Evolutionary conservation across 2,888 invertebrate genomes (phyloP), one percentile per base, ranked within the genome.

Genomic region (Coenonympha arcania): DNA sequence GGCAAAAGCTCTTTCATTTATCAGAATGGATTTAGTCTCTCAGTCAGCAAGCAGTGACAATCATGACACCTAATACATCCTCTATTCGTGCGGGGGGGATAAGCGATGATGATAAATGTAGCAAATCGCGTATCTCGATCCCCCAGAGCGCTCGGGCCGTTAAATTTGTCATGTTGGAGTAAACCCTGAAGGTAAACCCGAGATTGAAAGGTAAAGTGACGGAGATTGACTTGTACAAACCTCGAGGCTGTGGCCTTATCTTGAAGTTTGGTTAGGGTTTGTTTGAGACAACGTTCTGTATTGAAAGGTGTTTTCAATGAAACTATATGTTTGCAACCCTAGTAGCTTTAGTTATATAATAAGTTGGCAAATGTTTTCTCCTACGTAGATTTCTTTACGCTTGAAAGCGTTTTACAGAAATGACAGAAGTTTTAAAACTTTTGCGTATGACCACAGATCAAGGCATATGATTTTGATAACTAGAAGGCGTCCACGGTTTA

Each of bases 61-160:
- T 37, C n/a, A n/a, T 5, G 30, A 43, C 18, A 37, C 42, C 28
- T 28, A 41, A 48, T 37, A 37, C 8, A 8, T 16, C n/a, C 15
- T 22, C 4, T 15, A 6, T 13, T 24, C 6, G 5, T 6, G 9
- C n/a, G 9, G n/a, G 22, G 13, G 28, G 47, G 31, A 47, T 47
- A 47, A 40, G 20, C 39, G 22, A 37, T 39, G 33, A 28, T 43
- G 34, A 18, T 28, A 28, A 43, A 42, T 42, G 20, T 43, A 30
- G 30, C 42, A n/a, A 42, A 37, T 37, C 26, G 18, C 26, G 34
- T 30, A 42, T 48, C 36, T 43, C 28, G 13, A 16, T 20, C 19
- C n/a, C 9, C 16, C 48, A 37, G 42, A 4, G 28, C 43, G 43
- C 39, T 22, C n/a, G 6, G 13, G 30, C 20, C 20, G 36, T 22